These are phyloP conservation scores for Jordanella pulchra DNA, from an alignment of 2,797 vertebrate species.

Conservation along the genomic window DNA sequence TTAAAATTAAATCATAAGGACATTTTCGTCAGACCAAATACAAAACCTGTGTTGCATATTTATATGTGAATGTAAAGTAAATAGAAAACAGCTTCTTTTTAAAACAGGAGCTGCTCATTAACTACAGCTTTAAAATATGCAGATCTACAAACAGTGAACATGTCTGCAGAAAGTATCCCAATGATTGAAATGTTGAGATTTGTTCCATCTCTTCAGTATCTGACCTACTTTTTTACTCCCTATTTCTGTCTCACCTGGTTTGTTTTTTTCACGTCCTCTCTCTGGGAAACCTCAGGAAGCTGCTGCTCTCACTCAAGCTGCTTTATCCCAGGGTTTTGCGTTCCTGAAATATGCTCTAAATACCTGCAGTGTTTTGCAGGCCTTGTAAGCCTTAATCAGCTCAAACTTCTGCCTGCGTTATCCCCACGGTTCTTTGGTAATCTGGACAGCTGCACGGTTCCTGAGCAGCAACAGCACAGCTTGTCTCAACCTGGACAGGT, in stretches of 20 bases:
- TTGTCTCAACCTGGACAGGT: constrained; percentile 11
- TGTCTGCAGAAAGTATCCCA: too few species aligned
- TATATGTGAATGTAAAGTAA: too few species aligned
- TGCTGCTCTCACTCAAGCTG: constrained; percentile 44
- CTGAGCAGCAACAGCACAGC: constrained; percentile 20
- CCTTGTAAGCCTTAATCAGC: constrained; percentile 61
- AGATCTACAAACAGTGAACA: too few species aligned
- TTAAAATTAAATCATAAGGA: too few species aligned
- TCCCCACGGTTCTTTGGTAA: constrained; percentile 44
- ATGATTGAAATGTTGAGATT: too few species aligned
- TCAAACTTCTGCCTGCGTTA: constrained; percentile 63
- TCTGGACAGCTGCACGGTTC: constrained; percentile 47
- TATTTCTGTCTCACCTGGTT: constrained; percentile 29
- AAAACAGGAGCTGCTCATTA: too few species aligned
- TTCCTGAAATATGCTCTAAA: constrained; percentile 62
- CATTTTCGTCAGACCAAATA: too few species aligned
- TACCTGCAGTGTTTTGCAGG: constrained; percentile 49
- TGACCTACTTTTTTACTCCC: constrained; percentile 73
- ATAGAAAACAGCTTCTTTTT: too few species aligned
- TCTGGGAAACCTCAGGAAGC: constrained; percentile 25
- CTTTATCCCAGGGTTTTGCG: constrained; percentile 28
- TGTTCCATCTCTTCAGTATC: not conserved
- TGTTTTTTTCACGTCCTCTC: constrained; percentile 11
- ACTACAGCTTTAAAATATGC: too few species aligned
- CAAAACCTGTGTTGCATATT: too few species aligned